Conservation (phyloP, 2,113 vertebrate species). For the Stegostoma tigrinum region DNA sequence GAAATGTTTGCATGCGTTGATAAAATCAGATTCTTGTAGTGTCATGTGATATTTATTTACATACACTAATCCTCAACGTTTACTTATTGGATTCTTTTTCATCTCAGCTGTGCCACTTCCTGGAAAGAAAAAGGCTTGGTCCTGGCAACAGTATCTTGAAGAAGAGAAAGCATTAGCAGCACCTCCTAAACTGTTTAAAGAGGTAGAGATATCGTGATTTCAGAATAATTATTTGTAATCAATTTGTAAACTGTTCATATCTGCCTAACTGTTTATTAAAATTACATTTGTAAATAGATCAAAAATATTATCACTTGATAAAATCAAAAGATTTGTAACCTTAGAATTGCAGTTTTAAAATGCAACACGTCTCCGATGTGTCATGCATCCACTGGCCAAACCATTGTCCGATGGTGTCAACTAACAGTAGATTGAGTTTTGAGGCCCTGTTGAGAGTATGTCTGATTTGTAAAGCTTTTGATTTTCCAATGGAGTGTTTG, state of each 20-base stretch:
- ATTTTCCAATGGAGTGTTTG: not conserved
- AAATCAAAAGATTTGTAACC: not conserved
- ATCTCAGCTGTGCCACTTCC: conserved; percentile 33
- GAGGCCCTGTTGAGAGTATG: not conserved
- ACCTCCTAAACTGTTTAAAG: conserved; percentile 50
- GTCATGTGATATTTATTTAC: not conserved
- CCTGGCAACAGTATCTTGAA: conserved; percentile 60
- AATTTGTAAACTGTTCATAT: not conserved
- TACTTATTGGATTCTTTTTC: not conserved
- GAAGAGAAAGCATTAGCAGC: conserved; percentile 53
- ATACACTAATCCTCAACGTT: not conserved
- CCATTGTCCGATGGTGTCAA: not conserved
- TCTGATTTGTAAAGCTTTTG: not conserved
- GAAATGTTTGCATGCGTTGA: not conserved
- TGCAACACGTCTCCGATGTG: not conserved
- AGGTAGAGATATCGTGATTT: conserved; percentile 46
- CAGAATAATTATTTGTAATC: not conserved
- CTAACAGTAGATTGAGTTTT: not conserved
- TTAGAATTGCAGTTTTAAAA: not conserved
- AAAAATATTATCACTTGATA: not conserved
- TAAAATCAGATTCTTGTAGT: not conserved
- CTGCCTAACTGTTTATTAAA: not conserved
- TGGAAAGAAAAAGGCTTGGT: conserved; percentile 54
- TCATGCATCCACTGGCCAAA: not conserved
- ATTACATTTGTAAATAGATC: no score